phyloP scores from a whole-genome alignment of 1,140 invertebrate species.

The Stenopsyche tienmushanensis region DNA sequence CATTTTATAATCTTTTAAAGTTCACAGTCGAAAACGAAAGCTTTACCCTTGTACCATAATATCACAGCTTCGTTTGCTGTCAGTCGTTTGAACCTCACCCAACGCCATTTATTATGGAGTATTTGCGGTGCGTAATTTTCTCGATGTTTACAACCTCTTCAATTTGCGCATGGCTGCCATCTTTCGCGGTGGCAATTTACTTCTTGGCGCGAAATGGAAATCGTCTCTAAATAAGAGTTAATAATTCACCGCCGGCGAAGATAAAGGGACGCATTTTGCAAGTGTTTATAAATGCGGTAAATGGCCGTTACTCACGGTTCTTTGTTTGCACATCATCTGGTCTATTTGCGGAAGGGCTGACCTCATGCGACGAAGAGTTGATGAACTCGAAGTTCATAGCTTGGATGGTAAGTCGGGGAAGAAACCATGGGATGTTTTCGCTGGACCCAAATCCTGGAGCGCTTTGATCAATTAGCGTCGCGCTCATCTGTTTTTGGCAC shows the following conservation, averaged over 20 bases:
- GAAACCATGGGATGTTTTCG: background rate
- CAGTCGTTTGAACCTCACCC: too few species aligned
- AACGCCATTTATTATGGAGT: too few species aligned
- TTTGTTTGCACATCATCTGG: conserved; percentile 2
- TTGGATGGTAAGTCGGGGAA: background rate
- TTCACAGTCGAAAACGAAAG: too few species aligned
- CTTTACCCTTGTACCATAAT: too few species aligned
- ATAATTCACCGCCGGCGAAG: background rate
- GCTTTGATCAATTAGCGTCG: too few species aligned
- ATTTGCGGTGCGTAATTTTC: too few species aligned
- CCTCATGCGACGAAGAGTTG: background rate
- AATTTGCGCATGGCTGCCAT: background rate
- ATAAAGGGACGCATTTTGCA: background rate
- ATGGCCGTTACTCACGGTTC: background rate
- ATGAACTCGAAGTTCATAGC: background rate
- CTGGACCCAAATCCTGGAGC: too few species aligned
- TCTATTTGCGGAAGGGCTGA: conserved; percentile 7
- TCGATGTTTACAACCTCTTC: too few species aligned
- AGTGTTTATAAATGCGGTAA: background rate
- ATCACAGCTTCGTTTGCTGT: too few species aligned
- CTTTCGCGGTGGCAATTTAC: background rate
- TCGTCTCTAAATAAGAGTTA: background rate
- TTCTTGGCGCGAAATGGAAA: background rate
- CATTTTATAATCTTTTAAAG: too few species aligned
- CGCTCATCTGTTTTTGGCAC: too few species aligned